phyloP scores from a whole-genome alignment of 2,797 vertebrate species.

The Molossus molossus region DNA sequence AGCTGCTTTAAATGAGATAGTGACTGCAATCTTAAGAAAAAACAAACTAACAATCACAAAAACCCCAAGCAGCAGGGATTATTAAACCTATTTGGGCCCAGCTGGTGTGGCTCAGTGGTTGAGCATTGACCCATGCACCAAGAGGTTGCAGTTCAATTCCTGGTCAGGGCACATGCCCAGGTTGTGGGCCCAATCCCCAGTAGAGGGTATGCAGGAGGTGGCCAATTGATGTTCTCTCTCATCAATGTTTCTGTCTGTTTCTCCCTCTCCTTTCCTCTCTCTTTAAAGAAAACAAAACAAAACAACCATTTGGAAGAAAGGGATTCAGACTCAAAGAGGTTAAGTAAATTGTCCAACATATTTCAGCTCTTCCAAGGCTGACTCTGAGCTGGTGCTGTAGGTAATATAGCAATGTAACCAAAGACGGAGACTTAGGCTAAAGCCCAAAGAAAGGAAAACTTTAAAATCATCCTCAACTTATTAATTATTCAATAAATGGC shows the following conservation, averaged over 20 bases:
- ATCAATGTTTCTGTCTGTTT: too few species aligned
- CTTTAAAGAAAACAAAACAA: too few species aligned
- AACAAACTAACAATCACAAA: too few species aligned
- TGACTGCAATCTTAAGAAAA: background rate
- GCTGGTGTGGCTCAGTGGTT: too few species aligned
- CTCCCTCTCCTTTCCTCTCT: too few species aligned
- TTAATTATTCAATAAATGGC: slow-evolving; percentile 46
- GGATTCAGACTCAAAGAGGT: slow-evolving; percentile 15
- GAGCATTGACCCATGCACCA: too few species aligned
- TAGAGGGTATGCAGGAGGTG: too few species aligned
- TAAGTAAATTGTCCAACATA: slow-evolving; percentile 44
- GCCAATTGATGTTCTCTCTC: too few species aligned
- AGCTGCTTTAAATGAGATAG: slow-evolving; percentile 50
- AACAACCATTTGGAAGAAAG: background rate
- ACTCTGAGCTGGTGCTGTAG: slow-evolving; percentile 1
- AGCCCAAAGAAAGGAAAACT: slow-evolving; percentile 27
- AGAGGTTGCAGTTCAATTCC: too few species aligned
- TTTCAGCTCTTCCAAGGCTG: background rate
- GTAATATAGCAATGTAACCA: background rate
- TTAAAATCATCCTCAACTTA: slow-evolving; percentile 38
- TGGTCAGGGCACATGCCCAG: too few species aligned
- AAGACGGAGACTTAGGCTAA: slow-evolving; percentile 6
- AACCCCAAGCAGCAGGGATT: background rate
- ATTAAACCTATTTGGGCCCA: background rate
- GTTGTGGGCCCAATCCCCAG: too few species aligned